A percentile compares a stretch with the other conserved stretches of the same genome.
Conservation (phyloP, 2,797 vertebrate genomes). For the Leptatherina wallacei region DNA sequence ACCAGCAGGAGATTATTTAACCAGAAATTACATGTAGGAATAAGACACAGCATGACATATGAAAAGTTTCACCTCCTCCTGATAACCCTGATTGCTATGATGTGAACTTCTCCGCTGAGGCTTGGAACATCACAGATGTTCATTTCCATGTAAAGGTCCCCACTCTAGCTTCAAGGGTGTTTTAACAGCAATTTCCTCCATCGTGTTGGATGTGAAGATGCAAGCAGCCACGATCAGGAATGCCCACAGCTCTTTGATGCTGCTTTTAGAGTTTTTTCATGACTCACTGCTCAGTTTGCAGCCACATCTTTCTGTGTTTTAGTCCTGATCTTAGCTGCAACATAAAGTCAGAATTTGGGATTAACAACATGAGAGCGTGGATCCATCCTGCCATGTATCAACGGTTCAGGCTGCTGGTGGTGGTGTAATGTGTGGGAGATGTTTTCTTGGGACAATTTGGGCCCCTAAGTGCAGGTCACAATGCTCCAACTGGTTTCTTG, state of each 20-base stretch:
- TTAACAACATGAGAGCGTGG: background rate
- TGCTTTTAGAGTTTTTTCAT: background rate
- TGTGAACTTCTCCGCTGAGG: background rate
- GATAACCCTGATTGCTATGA: background rate
- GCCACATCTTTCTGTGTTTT: background rate
- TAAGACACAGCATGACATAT: background rate
- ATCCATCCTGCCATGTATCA: background rate
- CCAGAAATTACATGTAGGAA: background rate
- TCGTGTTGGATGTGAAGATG: background rate
- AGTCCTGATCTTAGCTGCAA: background rate
- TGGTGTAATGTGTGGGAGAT: background rate
- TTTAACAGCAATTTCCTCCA: background rate
- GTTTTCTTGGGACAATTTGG: background rate
- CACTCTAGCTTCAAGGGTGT: background rate
- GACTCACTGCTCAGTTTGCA: background rate
- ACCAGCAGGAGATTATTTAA: background rate
- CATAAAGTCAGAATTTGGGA: background rate
- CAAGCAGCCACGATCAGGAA: background rate
- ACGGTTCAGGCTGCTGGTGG: background rate
- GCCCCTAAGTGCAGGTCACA: background rate
- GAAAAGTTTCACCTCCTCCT: background rate
- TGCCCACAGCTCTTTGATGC: background rate
- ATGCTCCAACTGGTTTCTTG: background rate
- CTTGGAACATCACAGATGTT: background rate
- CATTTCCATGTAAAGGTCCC: background rate